These are phyloP conservation scores for Macquaria ambigua DNA, from an alignment of 2,113 vertebrate species.

Conservation along the genomic window DNA sequence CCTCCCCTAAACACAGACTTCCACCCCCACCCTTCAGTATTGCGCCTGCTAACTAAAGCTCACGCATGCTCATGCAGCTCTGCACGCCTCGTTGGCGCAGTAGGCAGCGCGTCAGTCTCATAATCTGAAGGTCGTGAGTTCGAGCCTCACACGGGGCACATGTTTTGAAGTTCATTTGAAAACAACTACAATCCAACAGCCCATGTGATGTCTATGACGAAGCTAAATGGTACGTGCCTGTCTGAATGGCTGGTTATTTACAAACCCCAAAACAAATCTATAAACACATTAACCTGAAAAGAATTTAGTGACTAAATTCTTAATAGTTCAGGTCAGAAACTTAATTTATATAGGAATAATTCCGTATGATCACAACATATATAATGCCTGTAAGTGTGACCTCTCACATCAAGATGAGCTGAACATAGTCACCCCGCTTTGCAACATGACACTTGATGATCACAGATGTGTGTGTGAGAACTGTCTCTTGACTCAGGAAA, in stretches of 20 bases:
- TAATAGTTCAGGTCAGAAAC: too few relatives aligned
- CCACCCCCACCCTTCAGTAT: background rate
- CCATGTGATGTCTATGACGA: background rate
- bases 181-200: background rate
- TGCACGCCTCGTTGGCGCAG: constrained; percentile 60
- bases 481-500: background rate
- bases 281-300: background rate
- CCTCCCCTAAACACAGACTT: background rate
- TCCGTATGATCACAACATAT: background rate
- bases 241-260: too few relatives aligned
- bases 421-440: background rate
- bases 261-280: background rate
- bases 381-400: background rate
- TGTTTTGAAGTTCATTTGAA: background rate
- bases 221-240: background rate
- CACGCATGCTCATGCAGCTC: accelerated
- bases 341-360: background rate
- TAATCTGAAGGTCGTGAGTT: constrained; percentile 75
- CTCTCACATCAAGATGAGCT: background rate
- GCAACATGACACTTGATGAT: background rate
- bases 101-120: constrained; percentile 64
- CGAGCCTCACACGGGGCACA: constrained; percentile 65
- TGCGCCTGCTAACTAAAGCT: background rate
- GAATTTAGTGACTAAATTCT: background rate
- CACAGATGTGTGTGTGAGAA: background rate